These are phyloP conservation scores for Spodoptera littoralis DNA, from an alignment of 2,888 invertebrate genomes.

Conservation along the genomic window DNA sequence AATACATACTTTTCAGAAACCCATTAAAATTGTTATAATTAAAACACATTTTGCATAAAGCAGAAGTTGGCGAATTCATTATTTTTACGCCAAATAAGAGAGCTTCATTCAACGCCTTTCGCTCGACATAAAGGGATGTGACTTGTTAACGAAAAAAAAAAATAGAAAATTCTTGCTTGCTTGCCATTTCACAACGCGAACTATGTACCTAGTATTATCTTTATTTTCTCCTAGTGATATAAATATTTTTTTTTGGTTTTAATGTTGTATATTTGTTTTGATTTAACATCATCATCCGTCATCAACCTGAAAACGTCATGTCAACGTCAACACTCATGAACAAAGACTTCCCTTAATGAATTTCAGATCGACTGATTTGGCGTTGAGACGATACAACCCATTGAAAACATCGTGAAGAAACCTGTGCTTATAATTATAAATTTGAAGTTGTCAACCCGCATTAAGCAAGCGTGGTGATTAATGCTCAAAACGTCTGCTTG, in stretches of 20 bases:
- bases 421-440: too few relatives aligned
- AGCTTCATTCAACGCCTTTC: constrained; percentile 42
- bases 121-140: constrained; percentile 43
- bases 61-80: constrained; percentile 43
- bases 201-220: constrained; percentile 6
- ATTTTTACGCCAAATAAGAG: constrained; percentile 52
- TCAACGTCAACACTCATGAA: too few relatives aligned
- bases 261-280: too few relatives aligned
- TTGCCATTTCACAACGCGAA: constrained; percentile 37
- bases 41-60: constrained; percentile 43
- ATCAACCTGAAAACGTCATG: too few relatives aligned
- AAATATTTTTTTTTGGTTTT: constrained; percentile 1
- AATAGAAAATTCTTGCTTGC: constrained; percentile 39
- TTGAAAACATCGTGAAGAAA: too few relatives aligned
- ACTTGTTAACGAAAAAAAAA: constrained; percentile 52
- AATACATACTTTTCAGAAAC: constrained; percentile 29
- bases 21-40: constrained; percentile 49
- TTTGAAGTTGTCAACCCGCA: too few relatives aligned
- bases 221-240: constrained; percentile 14
- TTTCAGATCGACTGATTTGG: too few relatives aligned
- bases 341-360: too few relatives aligned
- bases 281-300: too few relatives aligned
- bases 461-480: too few relatives aligned
- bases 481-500: too few relatives aligned
- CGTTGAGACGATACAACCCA: too few relatives aligned